A percentile compares a stretch with the other conserved stretches of the same genome.
Evolutionary conservation across 2,888 invertebrate genomes (phyloP).

Genomic region (Strigamia maritima): DNA sequence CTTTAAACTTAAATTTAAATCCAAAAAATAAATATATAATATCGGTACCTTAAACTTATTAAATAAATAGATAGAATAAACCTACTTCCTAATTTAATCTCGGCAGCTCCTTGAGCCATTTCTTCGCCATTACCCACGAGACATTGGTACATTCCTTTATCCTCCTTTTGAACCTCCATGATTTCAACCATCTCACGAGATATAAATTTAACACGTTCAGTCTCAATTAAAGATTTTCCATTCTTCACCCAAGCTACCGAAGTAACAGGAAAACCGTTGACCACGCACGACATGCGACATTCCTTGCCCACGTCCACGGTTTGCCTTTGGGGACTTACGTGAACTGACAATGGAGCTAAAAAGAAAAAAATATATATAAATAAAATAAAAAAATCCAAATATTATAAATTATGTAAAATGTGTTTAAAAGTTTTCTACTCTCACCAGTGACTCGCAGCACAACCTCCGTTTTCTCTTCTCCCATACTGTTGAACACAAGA

Average conservation of each 20-base stretch:
- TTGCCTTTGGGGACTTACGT: constrained; percentile 31
- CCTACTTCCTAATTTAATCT: constrained; percentile 38
- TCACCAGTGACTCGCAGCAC: constrained; percentile 81
- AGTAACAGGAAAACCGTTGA: constrained; percentile 39
- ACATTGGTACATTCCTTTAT: constrained; percentile 37
- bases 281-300: constrained; percentile 33
- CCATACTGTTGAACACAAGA: constrained; percentile 90
- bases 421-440: too few relatives aligned
- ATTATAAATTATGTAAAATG: constrained; percentile 41
- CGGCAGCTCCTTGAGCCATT: constrained; percentile 37
- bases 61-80: neutral
- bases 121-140: constrained; percentile 37
- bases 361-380: neutral
- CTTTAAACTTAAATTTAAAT: too few relatives aligned
- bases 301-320: constrained; percentile 39
- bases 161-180: constrained; percentile 32
- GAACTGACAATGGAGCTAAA: constrained; percentile 35
- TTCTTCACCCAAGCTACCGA: constrained; percentile 39
- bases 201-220: constrained; percentile 33
- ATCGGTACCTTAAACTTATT: too few relatives aligned
- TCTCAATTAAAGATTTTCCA: constrained; percentile 22
- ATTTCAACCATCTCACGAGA: constrained; percentile 35
- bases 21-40: too few relatives aligned
- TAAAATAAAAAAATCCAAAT: neutral
- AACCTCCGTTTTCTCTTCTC: constrained; percentile 85